A percentile compares a stretch with the other conserved stretches of the same genome.
Conservation (phyloP, 2,888 invertebrate species). For the Rhagonycha fulva region DNA sequence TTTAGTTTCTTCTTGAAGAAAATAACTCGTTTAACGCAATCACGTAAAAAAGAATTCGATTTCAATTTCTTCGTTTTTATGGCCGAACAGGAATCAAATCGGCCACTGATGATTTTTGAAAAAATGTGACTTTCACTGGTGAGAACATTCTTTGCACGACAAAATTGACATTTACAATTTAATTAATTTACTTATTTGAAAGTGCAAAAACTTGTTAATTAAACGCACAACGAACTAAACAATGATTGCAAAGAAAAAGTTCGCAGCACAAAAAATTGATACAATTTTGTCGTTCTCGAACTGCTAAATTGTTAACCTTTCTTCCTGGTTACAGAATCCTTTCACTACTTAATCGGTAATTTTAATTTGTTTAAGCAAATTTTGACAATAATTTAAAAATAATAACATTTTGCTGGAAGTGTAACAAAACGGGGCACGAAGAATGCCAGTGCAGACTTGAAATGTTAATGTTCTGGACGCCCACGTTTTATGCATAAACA, state of each 20-base stretch:
- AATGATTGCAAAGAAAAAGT: neutral
- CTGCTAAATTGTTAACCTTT: conserved; percentile 6
- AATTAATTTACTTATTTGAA: neutral
- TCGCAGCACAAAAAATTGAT: conserved; percentile 6
- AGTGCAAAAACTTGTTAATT: neutral
- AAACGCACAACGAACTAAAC: neutral
- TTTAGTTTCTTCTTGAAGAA: neutral
- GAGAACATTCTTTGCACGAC: neutral
- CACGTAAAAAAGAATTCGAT: neutral
- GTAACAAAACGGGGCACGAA: no score
- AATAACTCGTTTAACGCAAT: neutral
- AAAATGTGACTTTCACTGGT: neutral
- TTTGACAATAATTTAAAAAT: neutral
- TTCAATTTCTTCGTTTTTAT: neutral
- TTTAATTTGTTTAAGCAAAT: neutral
- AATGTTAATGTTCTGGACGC: conserved; percentile 6
- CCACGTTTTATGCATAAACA: conserved; percentile 8
- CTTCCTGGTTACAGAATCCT: conserved; percentile 18
- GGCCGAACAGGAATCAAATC: neutral
- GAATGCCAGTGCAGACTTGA: neutral
- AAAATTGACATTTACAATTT: neutral
- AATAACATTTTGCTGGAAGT: neutral
- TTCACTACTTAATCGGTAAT: conserved; percentile 2
- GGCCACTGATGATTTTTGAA: neutral
- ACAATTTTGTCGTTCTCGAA: conserved; percentile 11